Base-by-base conservation (phyloP, 2,888 invertebrate species). In the Autographa pulchrina region DNA sequence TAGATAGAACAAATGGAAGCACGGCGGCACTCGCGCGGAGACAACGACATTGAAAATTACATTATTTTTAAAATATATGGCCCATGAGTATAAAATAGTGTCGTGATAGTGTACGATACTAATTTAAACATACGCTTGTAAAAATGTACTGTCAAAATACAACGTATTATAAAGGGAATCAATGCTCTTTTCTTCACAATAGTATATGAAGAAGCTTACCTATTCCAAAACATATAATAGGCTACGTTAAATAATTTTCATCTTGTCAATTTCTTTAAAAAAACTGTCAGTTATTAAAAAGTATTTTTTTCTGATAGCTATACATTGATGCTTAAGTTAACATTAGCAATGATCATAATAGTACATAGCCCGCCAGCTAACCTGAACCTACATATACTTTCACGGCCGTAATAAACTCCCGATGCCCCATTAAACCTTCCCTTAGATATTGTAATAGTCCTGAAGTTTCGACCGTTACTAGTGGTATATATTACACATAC, bases 1-100 rank as follows among this genome's bases (percentile, higher is more conserved):
- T 82, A 79, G 80, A 87, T 88, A 85, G 90, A 89, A 91, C 85
- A 86, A 89, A 90, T 90, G 88, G 86, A 90, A 88, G 86, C 88
- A 85, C 88, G 88, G 88, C 87, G 60, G 18, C 65, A 48, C 66
- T 64, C 63, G 59, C 63, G 58, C 25, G 52, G 67, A 63, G 32
- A 70, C 70, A 70, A 59, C 60, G 74, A 74, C 84, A 78, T 70
- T 78, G 70, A 79, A 77, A 68, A 74, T 73, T 52, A 63, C 67
- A 74, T 78, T 71, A 74, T 69, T 74, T 76, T 81, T 74, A 64
- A 54, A 81, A 69, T 79, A 74, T 81, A 81, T 75, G 62, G 71
- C 66, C 65, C 63, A 73, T 72, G 52, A 72, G 74, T 69, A 71
- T 72, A 72, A 80, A 67, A 52, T 41, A 38, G 63, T 62, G 68